These are phyloP conservation scores for Desmophyllum pertusum DNA, from an alignment of 92 coral and sea anemone species.

Conservation along the genomic window DNA sequence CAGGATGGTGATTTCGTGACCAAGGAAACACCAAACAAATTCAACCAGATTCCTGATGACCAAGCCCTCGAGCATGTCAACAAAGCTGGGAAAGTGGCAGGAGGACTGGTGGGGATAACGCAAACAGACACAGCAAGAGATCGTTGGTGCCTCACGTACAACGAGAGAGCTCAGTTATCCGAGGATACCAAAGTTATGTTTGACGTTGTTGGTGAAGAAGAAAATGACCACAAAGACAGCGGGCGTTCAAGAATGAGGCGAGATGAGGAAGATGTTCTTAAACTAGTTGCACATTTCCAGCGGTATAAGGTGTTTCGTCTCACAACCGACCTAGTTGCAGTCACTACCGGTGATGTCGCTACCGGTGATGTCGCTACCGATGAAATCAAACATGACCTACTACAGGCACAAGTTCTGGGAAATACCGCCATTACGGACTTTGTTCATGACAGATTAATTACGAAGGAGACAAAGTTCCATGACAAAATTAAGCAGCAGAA, in stretches of 20 bases:
- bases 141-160: constrained; percentile 65
- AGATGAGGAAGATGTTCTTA: constrained; percentile 5
- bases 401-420: constrained; percentile 35
- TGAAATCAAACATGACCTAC: constrained; percentile 52
- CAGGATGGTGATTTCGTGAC: constrained; percentile 55
- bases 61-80: constrained; percentile 73
- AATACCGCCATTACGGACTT: constrained; percentile 33
- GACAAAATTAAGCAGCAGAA: constrained; percentile 62
- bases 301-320: constrained; percentile 9
- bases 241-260: background rate
- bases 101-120: constrained; percentile 65
- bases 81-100: constrained; percentile 60
- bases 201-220: constrained; percentile 17
- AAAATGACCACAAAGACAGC: constrained; percentile 2
- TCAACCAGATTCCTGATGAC: constrained; percentile 68
- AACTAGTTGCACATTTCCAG: background rate
- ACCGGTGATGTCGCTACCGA: constrained; percentile 42
- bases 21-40: constrained; percentile 49
- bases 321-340: constrained; percentile 30
- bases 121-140: constrained; percentile 64
- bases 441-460: constrained; percentile 40
- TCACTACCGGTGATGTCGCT: constrained; percentile 60
- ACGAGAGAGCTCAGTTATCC: constrained; percentile 54
- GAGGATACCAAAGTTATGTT: constrained; percentile 63
- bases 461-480: constrained; percentile 52